A percentile compares a stretch with the other conserved stretches of the same genome.
Evolutionary conservation across 2,888 invertebrate species (phyloP).

Genomic region (Perizoma affinitatum): DNA sequence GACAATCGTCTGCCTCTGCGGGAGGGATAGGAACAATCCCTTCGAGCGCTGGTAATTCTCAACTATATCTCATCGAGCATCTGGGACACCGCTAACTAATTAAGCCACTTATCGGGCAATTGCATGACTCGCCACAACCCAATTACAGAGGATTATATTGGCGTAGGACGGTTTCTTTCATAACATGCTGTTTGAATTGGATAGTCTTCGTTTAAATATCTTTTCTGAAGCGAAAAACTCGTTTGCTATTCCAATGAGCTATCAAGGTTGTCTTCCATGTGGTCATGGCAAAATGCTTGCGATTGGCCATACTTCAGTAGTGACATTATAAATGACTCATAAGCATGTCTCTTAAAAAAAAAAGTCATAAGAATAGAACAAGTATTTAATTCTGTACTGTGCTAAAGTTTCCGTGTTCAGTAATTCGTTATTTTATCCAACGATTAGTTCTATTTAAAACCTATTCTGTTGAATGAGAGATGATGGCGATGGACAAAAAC

Average conservation of each 20-base stretch:
- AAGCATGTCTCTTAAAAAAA: constrained; percentile 35
- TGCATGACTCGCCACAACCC: constrained; percentile 34
- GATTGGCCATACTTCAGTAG: constrained; percentile 56
- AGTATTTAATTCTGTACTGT: constrained; percentile 40
- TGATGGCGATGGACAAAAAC: constrained; percentile 61
- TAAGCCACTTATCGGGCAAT: constrained; percentile 45
- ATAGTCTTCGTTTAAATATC: constrained; percentile 19
- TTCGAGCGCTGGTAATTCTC: constrained; percentile 81
- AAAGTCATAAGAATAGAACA: constrained; percentile 48
- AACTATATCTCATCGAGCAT: constrained; percentile 46
- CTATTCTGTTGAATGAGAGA: constrained; percentile 59
- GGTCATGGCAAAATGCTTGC: constrained; percentile 70
- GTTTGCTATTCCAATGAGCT: constrained; percentile 59
- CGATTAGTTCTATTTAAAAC: constrained; percentile 63
- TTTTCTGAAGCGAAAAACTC: constrained; percentile 46
- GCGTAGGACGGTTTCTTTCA: constrained; percentile 23
- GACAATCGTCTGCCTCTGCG: constrained; percentile 82
- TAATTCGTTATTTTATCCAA: constrained; percentile 55
- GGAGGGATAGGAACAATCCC: constrained; percentile 74
- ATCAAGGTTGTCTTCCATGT: constrained; percentile 69
- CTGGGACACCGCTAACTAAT: constrained; percentile 54
- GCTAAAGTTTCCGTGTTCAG: constrained; percentile 51
- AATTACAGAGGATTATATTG: constrained; percentile 32
- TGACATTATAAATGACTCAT: constrained; percentile 40
- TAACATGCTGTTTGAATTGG: constrained; percentile 21